phyloP scores from a whole-genome alignment of 2,113 vertebrate species.

The Carollia perspicillata region DNA sequence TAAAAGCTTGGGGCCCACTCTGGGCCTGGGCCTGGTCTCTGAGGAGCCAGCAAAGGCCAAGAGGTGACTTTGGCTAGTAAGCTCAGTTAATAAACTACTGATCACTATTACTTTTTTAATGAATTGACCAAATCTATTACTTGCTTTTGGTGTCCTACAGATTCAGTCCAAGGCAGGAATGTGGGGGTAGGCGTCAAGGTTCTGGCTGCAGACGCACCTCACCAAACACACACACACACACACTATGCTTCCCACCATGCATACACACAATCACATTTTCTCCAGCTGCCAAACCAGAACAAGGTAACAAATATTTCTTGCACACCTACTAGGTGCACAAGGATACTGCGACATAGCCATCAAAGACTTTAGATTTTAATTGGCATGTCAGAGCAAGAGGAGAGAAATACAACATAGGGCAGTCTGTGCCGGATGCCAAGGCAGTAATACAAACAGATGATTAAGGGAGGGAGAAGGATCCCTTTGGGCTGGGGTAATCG shows the following conservation, averaged over 20 bases:
- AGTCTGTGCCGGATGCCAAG: background rate
- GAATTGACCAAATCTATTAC: background rate
- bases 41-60: background rate
- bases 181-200: background rate
- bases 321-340: background rate
- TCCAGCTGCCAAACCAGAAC: background rate
- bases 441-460: background rate
- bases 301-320: background rate
- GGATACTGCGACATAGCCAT: background rate
- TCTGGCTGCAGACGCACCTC: background rate
- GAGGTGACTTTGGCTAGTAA: background rate
- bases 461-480: background rate
- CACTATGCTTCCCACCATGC: background rate
- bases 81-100: background rate
- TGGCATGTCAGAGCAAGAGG: background rate
- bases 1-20: conserved; percentile 22
- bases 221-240: background rate
- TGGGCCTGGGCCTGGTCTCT: background rate
- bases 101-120: background rate
- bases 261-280: background rate
- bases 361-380: background rate
- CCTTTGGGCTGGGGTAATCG: background rate
- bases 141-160: background rate
- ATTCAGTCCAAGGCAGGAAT: background rate
- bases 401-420: background rate